Base-by-base conservation (phyloP, 2,113 vertebrate genomes). In the Myanophis thanlyinensis region DNA sequence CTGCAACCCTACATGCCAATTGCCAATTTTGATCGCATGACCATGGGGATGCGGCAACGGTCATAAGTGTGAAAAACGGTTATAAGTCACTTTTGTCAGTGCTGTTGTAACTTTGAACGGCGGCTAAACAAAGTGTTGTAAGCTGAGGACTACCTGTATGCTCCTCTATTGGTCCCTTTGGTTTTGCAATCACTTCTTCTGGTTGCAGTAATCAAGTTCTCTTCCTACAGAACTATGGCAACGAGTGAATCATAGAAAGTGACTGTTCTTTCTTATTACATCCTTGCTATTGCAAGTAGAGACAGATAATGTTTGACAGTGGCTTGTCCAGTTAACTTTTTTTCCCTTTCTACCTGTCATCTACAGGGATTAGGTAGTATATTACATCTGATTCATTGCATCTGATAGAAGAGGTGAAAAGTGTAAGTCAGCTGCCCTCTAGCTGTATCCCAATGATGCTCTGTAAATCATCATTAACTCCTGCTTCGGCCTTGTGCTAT, bases 141-240 rank as follows among this genome's bases (percentile, higher is more conserved):
- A 13, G 30, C 0, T 12, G 30, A n/a, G 30, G 30, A n/a, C 30
- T 67, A 1, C 62, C 13, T 35, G 30, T 13, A 18, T n/a, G 15
- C 30, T 67, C n/a, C 73, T 44, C 18, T 3, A 8, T 22, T 80
- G 73, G 18, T 18, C 9, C 85, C 8, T n/a, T 87, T 51, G n/a
- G 0, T 73, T 94, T 93, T 93, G 73, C 54, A 95, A 96, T 94
- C 35, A 91, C 54, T 87, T n/a, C 90, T 95, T 93, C 90, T 88
- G 47, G 27, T n/a, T 51, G 30, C 90, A 93, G 90, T 87, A 93
- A 90, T 97, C 44, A 6, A 54, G 85, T 94, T 95, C 92, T 96
- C 85, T 91, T 93, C 93, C 88, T 40, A 4, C 30, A 85, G 88
- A 53, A 92, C 87, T 88, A 89, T 94, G 93, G 93, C 85, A 91